Conservation (phyloP, 2,113 vertebrate genomes). For the Caranx melampygus region DNA sequence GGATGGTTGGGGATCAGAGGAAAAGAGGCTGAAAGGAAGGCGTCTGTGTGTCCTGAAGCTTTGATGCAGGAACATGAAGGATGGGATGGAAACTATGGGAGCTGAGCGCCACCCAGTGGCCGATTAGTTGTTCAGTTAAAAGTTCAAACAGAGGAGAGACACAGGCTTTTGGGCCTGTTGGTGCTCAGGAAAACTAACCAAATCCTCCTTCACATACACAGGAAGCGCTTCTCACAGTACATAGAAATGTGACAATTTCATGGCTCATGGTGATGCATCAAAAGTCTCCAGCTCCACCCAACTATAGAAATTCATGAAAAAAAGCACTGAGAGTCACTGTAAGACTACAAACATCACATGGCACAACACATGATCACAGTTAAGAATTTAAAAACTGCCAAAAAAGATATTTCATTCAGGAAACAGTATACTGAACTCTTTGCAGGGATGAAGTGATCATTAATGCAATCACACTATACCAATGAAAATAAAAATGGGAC, state of each 20-base stretch:
- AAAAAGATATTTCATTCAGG: no score
- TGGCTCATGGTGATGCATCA: no score
- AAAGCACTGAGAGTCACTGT: no score
- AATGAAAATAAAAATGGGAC: no score
- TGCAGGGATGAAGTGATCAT: neutral
- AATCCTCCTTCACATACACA: neutral
- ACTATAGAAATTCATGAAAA: no score
- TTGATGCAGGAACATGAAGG: neutral
- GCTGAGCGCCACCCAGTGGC: conserved; percentile 66
- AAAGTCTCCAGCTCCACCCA: no score
- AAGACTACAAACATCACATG: no score
- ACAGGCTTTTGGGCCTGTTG: neutral
- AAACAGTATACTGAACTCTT: no score
- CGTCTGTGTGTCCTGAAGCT: conserved; percentile 13
- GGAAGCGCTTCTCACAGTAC: neutral
- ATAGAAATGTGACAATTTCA: no score
- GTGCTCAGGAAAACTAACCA: neutral
- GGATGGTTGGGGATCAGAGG: neutral
- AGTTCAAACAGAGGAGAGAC: neutral
- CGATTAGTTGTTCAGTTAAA: neutral
- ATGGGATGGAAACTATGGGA: conserved; percentile 10
- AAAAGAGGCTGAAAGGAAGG: neutral
- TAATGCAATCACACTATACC: neutral
- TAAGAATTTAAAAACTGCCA: no score
- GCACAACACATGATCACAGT: no score